These are phyloP conservation scores for Sylvia atricapilla DNA, from an alignment of 2,113 vertebrate genomes.

Conservation along the genomic window DNA sequence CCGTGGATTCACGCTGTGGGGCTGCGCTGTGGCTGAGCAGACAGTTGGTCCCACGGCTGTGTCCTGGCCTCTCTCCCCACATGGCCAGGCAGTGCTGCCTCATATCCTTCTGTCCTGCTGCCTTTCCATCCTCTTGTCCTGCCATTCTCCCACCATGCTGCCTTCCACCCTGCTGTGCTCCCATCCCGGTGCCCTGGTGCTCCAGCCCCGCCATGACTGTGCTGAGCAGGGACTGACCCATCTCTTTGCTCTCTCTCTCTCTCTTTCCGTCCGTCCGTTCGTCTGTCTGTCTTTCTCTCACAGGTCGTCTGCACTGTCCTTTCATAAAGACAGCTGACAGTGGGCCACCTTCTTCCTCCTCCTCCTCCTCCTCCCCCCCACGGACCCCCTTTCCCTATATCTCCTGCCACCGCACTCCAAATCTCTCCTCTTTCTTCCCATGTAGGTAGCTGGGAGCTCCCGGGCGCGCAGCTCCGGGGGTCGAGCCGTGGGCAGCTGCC, in stretches of 20 bases:
- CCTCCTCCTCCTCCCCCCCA: conserved; percentile 83
- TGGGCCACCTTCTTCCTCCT: conserved; percentile 80
- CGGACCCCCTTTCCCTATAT: conserved; percentile 81
- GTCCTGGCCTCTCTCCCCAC: not conserved
- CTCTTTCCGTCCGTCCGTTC: conserved; percentile 47
- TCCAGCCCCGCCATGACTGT: conserved; percentile 14
- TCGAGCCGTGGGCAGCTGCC: not conserved
- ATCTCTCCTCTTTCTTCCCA: conserved; percentile 83
- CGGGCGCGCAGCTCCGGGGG: not conserved
- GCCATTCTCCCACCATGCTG: not conserved
- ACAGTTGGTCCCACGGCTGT: not conserved
- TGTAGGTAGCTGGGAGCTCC: conserved; percentile 78
- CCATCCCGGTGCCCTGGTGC: conserved; percentile 30
- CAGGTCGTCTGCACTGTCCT: conserved; percentile 97
- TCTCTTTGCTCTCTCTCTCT: conserved; percentile 76
- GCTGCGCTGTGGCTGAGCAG: not conserved
- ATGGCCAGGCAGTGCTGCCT: not conserved
- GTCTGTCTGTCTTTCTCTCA: conserved; percentile 78
- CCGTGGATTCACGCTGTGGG: not conserved
- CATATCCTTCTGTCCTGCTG: not conserved
- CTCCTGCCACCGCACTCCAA: conserved; percentile 84
- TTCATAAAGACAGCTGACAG: conserved; percentile 98
- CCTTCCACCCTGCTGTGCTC: not conserved
- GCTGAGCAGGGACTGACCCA: conserved; percentile 73
- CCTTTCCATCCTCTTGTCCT: not conserved